Percentiles rank a stretch among this genome's conserved stretches.
Conservation (phyloP, 2,888 invertebrate species). For the Papilio demoleus region DNA sequence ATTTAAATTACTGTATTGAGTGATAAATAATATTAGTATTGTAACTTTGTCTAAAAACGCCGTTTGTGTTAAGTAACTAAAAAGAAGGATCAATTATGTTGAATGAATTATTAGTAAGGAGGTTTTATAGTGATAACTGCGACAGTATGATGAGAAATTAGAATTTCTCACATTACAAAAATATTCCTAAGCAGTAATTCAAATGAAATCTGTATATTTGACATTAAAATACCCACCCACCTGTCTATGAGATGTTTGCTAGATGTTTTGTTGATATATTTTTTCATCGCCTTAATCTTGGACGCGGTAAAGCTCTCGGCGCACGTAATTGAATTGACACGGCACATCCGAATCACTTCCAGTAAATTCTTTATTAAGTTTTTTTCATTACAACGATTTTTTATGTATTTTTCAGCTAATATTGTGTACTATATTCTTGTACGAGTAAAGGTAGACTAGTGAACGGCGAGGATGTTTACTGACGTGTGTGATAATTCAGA, state of each 20-base stretch:
- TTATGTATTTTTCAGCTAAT: conserved; percentile 17
- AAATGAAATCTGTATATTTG: neutral
- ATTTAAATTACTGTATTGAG: no score
- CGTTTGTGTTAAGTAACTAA: no score
- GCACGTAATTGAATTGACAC: conserved; percentile 63
- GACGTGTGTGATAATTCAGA: conserved; percentile 39
- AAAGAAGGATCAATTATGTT: no score
- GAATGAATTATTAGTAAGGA: no score
- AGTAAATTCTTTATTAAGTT: conserved; percentile 58
- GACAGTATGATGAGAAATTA: neutral
- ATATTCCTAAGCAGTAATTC: neutral
- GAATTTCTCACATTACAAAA: neutral
- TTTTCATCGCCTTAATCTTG: conserved; percentile 71
- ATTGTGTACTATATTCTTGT: neutral
- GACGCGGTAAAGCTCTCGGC: conserved; percentile 55
- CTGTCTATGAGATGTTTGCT: conserved; percentile 61
- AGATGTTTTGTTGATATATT: conserved; percentile 63
- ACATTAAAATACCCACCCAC: conserved; percentile 50
- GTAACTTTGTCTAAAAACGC: no score
- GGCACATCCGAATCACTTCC: conserved; percentile 62
- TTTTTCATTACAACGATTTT: conserved; percentile 52
- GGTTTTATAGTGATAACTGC: no score
- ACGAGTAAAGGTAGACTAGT: conserved; percentile 44
- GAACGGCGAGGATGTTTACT: conserved; percentile 54
- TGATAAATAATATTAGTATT: no score